Conservation (phyloP, 1,140 invertebrate genomes). For the Gyrodactylus bullatarudis region DNA sequence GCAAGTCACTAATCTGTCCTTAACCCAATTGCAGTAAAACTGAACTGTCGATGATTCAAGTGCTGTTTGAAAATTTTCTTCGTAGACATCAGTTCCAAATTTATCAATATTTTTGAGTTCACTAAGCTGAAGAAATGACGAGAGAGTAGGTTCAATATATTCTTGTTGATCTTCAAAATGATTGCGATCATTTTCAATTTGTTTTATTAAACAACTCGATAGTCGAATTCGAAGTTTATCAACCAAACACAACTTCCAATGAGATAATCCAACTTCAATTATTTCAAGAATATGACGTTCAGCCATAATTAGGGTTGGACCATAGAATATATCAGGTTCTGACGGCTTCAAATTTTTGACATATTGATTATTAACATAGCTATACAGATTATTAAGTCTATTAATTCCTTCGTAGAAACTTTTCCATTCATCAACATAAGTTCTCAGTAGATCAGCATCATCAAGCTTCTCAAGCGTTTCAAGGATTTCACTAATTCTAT, state of each 20-base stretch:
- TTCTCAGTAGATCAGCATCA: neutral
- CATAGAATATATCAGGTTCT: slow-evolving; percentile 1
- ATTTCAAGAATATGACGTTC: neutral
- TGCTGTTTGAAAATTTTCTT: neutral
- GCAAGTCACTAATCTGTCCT: neutral
- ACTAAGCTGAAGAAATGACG: neutral
- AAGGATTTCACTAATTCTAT: neutral
- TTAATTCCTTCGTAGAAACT: neutral
- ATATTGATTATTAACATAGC: slow-evolving; percentile 4
- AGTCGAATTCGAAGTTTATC: neutral
- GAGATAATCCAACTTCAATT: neutral
- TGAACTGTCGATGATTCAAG: neutral
- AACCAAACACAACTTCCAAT: neutral
- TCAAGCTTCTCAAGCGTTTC: neutral
- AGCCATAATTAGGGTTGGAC: neutral
- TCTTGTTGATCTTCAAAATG: neutral
- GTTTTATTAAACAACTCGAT: neutral
- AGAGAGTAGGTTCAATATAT: neutral
- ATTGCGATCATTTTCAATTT: neutral
- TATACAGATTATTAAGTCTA: neutral
- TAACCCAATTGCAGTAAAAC: neutral
- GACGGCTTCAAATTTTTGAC: neutral
- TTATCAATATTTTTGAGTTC: neutral
- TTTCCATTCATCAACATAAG: neutral
- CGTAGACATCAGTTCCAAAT: neutral